Conservation (phyloP, 2,113 vertebrate genomes). For the Otus sunia region DNA sequence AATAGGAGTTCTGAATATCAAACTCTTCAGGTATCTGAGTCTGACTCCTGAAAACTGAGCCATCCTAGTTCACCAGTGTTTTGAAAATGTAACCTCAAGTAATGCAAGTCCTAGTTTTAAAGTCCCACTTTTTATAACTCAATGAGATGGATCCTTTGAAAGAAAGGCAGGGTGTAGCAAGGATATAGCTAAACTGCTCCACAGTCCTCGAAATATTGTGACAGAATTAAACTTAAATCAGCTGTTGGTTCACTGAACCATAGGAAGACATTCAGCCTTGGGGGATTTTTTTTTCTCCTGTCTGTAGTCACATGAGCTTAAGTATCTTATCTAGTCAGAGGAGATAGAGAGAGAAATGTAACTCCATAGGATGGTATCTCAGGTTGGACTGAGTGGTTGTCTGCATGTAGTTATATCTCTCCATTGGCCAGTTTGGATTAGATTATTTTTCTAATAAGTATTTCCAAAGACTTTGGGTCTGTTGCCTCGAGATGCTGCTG, state of each 20-base stretch:
- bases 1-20: neutral
- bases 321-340: conserved; percentile 39
- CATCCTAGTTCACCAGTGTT: neutral
- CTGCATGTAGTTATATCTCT: neutral
- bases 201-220: neutral
- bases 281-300: neutral
- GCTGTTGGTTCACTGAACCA: neutral
- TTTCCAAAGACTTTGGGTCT: neutral
- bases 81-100: neutral
- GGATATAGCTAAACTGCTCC: neutral
- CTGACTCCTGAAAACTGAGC: neutral
- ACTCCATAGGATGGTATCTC: conserved; percentile 7
- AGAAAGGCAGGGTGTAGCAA: neutral
- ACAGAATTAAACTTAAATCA: conserved; percentile 19
- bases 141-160: neutral
- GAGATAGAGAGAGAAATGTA: conserved; percentile 14
- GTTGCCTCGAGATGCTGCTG: neutral
- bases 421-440: neutral
- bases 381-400: neutral
- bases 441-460: conserved; percentile 8
- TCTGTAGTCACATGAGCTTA: conserved; percentile 23
- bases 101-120: neutral
- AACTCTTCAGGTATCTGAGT: neutral
- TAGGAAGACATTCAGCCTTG: neutral
- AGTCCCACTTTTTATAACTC: neutral